Conservation (phyloP, 2,113 vertebrate species). For the Ptilorrhoa leucosticta region DNA sequence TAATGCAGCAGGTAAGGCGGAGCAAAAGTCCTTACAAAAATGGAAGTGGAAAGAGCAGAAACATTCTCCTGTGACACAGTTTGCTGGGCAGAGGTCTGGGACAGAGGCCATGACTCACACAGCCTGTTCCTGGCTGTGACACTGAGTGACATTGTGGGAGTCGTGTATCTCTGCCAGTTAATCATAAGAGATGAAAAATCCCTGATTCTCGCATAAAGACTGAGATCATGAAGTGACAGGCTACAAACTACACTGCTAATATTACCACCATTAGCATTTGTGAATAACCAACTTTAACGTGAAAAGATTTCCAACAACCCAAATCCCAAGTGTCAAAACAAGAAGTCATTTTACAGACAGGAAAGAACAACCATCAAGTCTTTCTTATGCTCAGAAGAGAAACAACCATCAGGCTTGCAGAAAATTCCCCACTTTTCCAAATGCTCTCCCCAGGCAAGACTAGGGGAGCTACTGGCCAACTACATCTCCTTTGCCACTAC, state of each 20-base stretch:
- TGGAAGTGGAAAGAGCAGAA: not conserved
- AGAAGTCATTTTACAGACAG: not conserved
- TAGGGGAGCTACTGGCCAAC: not conserved
- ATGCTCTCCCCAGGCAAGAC: not conserved
- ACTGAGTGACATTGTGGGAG: not conserved
- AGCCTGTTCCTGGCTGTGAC: not conserved
- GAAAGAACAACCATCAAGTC: not conserved
- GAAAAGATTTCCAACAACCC: slow-evolving; percentile 11
- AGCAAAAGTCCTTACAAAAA: not conserved
- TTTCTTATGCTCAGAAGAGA: not conserved
- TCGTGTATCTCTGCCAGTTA: not conserved
- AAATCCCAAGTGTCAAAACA: slow-evolving; percentile 6
- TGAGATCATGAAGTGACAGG: not conserved
- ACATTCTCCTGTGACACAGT: not conserved
- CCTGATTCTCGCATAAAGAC: not conserved
- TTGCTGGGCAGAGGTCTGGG: not conserved
- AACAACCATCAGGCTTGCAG: not conserved
- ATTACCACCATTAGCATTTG: not conserved
- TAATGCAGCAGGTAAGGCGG: not conserved
- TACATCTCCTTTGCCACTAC: not conserved
- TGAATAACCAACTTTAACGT: not conserved
- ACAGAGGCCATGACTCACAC: not conserved
- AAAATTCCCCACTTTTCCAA: not conserved
- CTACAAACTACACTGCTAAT: not conserved
- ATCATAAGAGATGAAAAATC: not conserved